Percentiles rank a stretch among this genome's conserved stretches.
These are phyloP conservation scores for Ophioderma brevispina DNA, from an alignment of 35 echinoderm and acorn worm species.

Conservation along the genomic window DNA sequence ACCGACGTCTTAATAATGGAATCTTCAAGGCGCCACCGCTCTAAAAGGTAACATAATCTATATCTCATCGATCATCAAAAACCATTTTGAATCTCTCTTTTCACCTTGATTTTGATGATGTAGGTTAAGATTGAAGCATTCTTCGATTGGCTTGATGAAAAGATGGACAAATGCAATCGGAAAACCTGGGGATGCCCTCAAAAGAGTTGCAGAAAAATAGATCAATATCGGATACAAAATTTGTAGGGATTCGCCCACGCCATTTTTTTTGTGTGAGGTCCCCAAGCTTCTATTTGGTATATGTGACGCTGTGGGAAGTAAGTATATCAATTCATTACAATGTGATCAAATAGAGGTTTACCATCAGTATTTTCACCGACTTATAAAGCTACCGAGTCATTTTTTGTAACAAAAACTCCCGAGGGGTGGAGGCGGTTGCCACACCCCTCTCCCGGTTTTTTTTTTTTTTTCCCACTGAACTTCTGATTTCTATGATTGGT, in stretches of 20 bases:
- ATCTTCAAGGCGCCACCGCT: too few relatives aligned
- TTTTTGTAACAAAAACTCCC: background rate
- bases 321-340: too few relatives aligned
- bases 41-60: too few relatives aligned
- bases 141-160: slow-evolving; percentile 60
- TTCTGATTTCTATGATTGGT: too few relatives aligned
- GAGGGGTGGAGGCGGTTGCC: background rate
- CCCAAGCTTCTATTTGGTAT: slow-evolving; percentile 13
- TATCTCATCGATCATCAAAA: too few relatives aligned
- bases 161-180: slow-evolving; percentile 57
- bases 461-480: background rate
- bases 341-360: too few relatives aligned
- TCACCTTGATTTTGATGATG: slow-evolving; percentile 25
- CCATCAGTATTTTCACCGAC: too few relatives aligned
- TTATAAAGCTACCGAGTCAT: background rate
- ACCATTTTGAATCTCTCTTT: too few relatives aligned
- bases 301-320: slow-evolving; percentile 64
- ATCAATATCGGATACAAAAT: too few relatives aligned
- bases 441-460: background rate
- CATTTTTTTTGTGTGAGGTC: slow-evolving; percentile 43
- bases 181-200: slow-evolving; percentile 28
- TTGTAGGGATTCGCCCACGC: too few relatives aligned
- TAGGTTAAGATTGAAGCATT: slow-evolving; percentile 44
- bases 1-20: too few relatives aligned
- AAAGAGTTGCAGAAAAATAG: slow-evolving; percentile 20